Evolutionary conservation across 2,113 vertebrate species (phyloP).

Genomic region (Noturus placidus): DNA sequence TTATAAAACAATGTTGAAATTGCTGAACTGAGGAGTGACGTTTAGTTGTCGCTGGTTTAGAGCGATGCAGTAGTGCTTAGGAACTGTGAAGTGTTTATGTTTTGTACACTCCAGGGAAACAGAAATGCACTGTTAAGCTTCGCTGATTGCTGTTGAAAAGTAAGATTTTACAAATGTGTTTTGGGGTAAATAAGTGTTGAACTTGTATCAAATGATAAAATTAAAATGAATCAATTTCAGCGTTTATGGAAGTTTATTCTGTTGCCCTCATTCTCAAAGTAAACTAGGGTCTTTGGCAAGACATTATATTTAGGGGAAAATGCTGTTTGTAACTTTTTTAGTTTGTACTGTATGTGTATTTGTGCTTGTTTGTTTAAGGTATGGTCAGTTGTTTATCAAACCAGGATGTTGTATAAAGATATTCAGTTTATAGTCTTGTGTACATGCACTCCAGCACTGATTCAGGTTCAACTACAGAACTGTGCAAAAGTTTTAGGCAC

Average conservation of each 20-base stretch:
- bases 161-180: not conserved
- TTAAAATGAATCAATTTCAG: not conserved
- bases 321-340: too few relatives aligned
- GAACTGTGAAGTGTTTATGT: conserved; percentile 32
- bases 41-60: conserved; percentile 1
- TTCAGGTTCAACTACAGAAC: too few relatives aligned
- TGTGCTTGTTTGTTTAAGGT: not conserved
- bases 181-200: not conserved
- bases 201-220: not conserved
- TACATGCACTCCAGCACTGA: not conserved
- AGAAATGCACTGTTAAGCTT: not conserved
- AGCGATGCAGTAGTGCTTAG: conserved; percentile 30
- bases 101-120: conserved; percentile 15
- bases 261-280: not conserved
- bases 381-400: not conserved
- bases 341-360: not conserved
- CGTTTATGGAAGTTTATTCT: not conserved
- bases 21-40: not conserved
- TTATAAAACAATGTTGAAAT: not conserved
- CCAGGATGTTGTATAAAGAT: not conserved
- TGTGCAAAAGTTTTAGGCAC: too few relatives aligned
- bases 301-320: too few relatives aligned
- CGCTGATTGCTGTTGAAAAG: not conserved
- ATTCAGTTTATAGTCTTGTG: not conserved
- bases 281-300: too few relatives aligned